Conservation (phyloP, 2,113 vertebrate genomes). For the Chaenocephalus aceratus region DNA sequence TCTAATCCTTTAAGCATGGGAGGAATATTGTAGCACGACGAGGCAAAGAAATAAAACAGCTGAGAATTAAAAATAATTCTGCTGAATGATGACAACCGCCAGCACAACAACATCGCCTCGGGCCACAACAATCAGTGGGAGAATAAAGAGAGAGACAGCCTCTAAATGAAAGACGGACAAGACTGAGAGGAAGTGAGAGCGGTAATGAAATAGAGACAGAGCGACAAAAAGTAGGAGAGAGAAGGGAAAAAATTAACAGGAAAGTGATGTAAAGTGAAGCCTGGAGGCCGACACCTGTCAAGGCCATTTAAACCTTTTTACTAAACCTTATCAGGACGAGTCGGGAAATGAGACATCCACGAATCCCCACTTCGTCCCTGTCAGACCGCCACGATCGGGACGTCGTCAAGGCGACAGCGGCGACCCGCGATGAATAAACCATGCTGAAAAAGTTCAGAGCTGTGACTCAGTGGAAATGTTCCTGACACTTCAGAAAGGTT, state of each 20-base stretch:
- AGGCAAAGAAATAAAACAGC: conserved; percentile 63
- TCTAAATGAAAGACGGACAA: conserved; percentile 64
- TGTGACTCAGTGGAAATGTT: conserved; percentile 16
- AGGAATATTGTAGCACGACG: conserved; percentile 48
- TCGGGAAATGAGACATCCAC: conserved; percentile 63
- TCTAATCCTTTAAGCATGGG: conserved; percentile 65
- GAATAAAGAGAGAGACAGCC: neutral
- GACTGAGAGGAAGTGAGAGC: conserved; percentile 40
- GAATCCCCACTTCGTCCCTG: conserved; percentile 42
- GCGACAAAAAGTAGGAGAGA: conserved; percentile 54
- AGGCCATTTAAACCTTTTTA: conserved; percentile 63
- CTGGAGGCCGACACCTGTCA: conserved; percentile 67
- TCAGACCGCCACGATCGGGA: conserved; percentile 39
- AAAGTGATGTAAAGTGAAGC: conserved; percentile 70
- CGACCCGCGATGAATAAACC: conserved; percentile 67
- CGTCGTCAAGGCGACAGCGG: conserved; percentile 35
- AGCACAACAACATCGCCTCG: conserved; percentile 48
- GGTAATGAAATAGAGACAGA: conserved; percentile 41
- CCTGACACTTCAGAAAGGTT: conserved; percentile 8
- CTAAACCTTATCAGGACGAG: conserved; percentile 62
- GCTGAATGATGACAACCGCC: conserved; percentile 50
- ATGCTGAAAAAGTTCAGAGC: conserved; percentile 19
- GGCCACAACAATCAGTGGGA: conserved; percentile 43
- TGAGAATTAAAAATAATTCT: conserved; percentile 33
- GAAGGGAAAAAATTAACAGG: conserved; percentile 61